These are phyloP conservation scores for Seriola quinqueradiata DNA, from an alignment of 2,113 vertebrate genomes.

Conservation along the genomic window DNA sequence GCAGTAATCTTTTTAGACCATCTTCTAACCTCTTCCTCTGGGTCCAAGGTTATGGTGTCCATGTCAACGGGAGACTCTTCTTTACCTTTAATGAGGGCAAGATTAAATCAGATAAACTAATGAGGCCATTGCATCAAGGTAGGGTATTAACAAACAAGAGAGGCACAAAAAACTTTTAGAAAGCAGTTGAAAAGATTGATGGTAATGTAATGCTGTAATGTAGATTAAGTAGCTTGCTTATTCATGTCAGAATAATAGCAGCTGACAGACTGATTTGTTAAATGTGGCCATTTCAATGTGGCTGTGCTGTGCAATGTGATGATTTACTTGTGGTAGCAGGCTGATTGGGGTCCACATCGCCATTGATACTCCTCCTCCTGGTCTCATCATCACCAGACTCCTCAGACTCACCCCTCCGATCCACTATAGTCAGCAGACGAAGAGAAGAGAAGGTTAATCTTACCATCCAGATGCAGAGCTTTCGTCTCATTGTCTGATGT, in stretches of 20 bases:
- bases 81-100: slow-evolving; percentile 82
- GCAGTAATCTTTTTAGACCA: neutral
- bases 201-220: neutral
- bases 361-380: slow-evolving; percentile 86
- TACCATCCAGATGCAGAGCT: neutral
- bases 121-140: neutral
- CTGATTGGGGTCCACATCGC: slow-evolving; percentile 88
- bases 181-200: neutral
- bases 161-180: neutral
- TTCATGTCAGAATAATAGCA: neutral
- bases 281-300: neutral
- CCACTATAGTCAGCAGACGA: slow-evolving; percentile 84
- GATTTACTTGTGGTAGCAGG: slow-evolving; percentile 71
- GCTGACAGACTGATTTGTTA: neutral
- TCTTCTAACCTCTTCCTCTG: slow-evolving; percentile 94
- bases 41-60: slow-evolving; percentile 95
- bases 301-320: neutral
- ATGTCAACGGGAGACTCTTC: slow-evolving; percentile 96
- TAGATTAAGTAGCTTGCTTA: neutral
- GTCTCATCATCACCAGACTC: slow-evolving; percentile 96
- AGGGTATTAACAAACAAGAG: neutral
- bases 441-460: neutral
- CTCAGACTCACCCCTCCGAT: slow-evolving; percentile 93
- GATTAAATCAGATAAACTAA: neutral
- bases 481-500: neutral